phyloP scores from a whole-genome alignment of 2,797 vertebrate species.

The Remorina albescens region DNA sequence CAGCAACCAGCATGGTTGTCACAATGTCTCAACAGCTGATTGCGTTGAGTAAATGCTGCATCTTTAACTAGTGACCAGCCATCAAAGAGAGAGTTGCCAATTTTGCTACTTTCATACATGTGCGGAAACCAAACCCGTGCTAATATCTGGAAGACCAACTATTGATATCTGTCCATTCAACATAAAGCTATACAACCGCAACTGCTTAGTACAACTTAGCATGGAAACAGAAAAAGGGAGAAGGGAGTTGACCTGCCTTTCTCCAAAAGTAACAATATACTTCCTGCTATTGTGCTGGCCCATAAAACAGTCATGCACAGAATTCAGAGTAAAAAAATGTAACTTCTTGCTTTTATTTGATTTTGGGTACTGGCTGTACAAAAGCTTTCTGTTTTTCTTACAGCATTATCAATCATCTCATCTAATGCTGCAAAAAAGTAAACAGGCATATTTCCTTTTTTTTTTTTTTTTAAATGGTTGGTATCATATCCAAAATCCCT shows the following conservation, averaged over 20 bases:
- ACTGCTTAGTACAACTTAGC: too few species aligned
- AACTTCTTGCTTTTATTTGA: background rate
- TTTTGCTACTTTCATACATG: background rate
- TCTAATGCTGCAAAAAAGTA: background rate
- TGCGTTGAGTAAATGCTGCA: background rate
- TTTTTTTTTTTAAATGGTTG: background rate
- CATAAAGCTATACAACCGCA: too few species aligned
- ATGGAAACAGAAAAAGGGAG: too few species aligned
- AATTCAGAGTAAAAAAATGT: background rate
- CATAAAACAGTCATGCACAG: background rate
- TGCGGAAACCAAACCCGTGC: background rate
- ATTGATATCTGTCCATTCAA: background rate
- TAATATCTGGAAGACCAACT: too few species aligned
- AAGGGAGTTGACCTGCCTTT: background rate
- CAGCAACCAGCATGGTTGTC: background rate
- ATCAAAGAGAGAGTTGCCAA: background rate
- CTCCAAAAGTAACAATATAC: too few species aligned
- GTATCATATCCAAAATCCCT: background rate
- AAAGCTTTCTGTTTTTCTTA: background rate
- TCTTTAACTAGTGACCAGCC: slow-evolving; percentile 8
- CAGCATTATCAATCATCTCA: background rate
- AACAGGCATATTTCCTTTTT: background rate
- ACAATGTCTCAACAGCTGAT: background rate
- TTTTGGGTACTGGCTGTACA: background rate
- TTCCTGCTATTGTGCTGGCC: background rate